Percentiles rank a stretch among this genome's conserved stretches.
Conservation (phyloP, 2,797 vertebrate genomes). For the Etheostoma perlongum region DNA sequence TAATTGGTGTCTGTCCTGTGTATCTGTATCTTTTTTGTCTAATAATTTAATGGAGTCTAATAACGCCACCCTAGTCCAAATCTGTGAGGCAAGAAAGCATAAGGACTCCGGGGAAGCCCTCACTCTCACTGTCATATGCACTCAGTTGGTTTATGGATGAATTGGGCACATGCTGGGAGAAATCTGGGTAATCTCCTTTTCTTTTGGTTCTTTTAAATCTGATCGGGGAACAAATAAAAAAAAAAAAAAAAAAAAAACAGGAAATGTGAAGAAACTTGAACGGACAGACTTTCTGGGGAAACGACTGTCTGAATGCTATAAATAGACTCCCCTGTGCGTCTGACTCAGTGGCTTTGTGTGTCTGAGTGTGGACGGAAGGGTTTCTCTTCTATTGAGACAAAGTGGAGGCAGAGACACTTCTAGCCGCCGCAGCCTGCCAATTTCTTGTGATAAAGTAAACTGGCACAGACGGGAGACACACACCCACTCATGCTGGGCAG, state of each 20-base stretch:
- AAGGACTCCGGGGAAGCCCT: too few species aligned
- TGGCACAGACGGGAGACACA: not conserved
- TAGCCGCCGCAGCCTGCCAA: constrained; percentile 7
- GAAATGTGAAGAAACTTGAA: not conserved
- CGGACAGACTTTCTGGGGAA: not conserved
- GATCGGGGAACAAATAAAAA: not conserved
- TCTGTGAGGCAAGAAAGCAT: too few species aligned
- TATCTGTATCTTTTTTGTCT: too few species aligned
- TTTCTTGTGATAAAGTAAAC: constrained; percentile 37
- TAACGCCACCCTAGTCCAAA: too few species aligned
- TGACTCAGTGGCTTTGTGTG: constrained; percentile 32
- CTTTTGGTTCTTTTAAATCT: not conserved
- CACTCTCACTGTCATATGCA: too few species aligned
- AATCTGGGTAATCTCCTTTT: not conserved
- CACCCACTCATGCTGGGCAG: not conserved
- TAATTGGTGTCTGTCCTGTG: too few species aligned
- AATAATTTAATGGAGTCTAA: too few species aligned
- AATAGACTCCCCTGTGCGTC: constrained; percentile 23
- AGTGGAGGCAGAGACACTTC: constrained; percentile 23
- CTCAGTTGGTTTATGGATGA: not conserved
- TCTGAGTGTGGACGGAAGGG: constrained; percentile 27
- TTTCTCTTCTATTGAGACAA: constrained; percentile 29
- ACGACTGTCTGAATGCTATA: constrained; percentile 2
- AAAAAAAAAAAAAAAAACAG: too few species aligned
- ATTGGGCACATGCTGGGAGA: not conserved